Base-by-base conservation (phyloP, 2,113 vertebrate genomes). In the Myiopsitta monachus region DNA sequence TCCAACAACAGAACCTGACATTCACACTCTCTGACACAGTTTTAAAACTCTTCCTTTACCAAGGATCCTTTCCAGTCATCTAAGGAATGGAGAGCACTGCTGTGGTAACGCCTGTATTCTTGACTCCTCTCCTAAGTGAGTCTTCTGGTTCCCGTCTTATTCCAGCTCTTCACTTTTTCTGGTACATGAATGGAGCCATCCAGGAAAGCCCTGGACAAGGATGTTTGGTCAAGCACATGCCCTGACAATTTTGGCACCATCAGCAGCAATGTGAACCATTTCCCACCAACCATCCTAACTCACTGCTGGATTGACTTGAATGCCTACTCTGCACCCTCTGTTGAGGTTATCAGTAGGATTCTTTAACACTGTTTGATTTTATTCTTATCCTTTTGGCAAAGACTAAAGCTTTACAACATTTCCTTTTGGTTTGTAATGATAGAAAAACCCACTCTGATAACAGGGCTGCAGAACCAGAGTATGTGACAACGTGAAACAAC, bases 401-500 rank as follows among this genome's bases (percentile, higher is more conserved):
- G 8, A 39, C 39, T 67, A 3, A 85, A 43, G 3, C 74, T 82
- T 49, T 44, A 54, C 18, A 72, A 55, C 15, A 30, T 70, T 68
- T 9, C 10, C 3, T 52, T 81, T 84, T 64, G 21, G 68, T 94
- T 63, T 27, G 7, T 33, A 59, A 41, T 19, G 38, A 26, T 6
- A 61, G 27, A 27, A 73, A 74, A 79, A 82, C 3, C 3, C 0
- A 1, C 22, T 83, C 1, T 3, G 18, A 15, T 59, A 47, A 27
- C 24, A 26, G 30, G 49, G 24, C 43, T 77, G 31, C 66, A 57
- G 70, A 46, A 39, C 15, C 14, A 63, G 55, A 24, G 8, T 36
- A 22, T 3, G 3, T 12, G 24, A 46, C 12, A 43, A 28, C 0
- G 5, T 51, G 16, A 7, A 33, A 16, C 10, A 57, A 8, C 1